Evolutionary conservation across 2,113 vertebrate genomes (phyloP), one percentile per base, ranked within the genome.

Genomic region (Grammomys surdaster): DNA sequence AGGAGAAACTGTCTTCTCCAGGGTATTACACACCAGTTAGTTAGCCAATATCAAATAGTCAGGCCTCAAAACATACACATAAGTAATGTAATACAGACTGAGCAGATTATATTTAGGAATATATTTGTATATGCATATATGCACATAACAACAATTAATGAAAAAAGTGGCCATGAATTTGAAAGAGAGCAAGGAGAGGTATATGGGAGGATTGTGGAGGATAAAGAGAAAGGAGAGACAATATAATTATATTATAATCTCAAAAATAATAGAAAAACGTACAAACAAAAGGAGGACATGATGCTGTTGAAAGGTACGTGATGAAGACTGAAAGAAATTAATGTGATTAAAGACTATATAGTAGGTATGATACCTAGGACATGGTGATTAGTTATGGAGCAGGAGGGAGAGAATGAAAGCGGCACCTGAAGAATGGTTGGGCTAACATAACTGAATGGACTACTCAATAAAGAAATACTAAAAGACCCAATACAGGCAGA

Each of bases 341-440:
- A 87, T 87, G 46, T 28, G 46, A 16, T 90, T 76, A 94, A 94
- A 46, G 88, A 24, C 82, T 88, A 40, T 82, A 84, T 84, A 75
- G 80, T 22, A 69, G 19, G 46, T 94, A 88, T 48, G 7, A 75
- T 36, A 51, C 11, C 80, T 14, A 84, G 36, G 40, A 84, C 31
- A 75, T 95, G 43, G 75, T 80, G 60, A 80, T 84, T 90, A 81
- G 40, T 56, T 94, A 56, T 88, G 10, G 20, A 51, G 75, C 31
- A n/a, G 67, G 43, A 90, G 51, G 65, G 33, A 88, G 76, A 96
- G n/a, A 60, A 95, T 69, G 36, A 85, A 86, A 78, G 24, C 90
- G 54, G 67, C 5, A 51, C 26, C 76, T 28, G n/a, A 58, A 89
- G n/a, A 73, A 43, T 24, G 46, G 51, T 95, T 96, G 76, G 80